Evolutionary conservation across 2,113 vertebrate genomes (phyloP).

Genomic region (Spea bombifrons): DNA sequence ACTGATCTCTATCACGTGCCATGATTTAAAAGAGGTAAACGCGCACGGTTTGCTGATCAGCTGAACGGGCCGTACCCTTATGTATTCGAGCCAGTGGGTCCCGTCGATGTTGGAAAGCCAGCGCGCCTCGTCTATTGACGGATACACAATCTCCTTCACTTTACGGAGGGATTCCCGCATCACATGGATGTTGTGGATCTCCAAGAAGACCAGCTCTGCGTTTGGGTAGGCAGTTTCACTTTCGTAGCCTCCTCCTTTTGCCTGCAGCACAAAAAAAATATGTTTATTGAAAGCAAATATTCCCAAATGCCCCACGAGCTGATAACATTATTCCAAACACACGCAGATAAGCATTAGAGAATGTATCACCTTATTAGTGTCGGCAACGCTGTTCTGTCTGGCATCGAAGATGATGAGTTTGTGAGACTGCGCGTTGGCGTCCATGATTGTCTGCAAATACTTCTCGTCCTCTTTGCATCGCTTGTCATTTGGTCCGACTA

Average conservation of each 20-base stretch:
- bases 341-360: too few species aligned
- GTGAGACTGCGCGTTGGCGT: slow-evolving; percentile 95
- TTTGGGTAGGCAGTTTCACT: slow-evolving; percentile 87
- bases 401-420: slow-evolving; percentile 93
- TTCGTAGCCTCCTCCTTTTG: slow-evolving; percentile 93
- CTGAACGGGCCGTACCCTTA: slow-evolving; percentile 74
- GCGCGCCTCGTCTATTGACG: slow-evolving; percentile 81
- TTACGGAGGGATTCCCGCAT: slow-evolving; percentile 95
- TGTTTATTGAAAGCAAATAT: too few species aligned
- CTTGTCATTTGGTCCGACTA: slow-evolving; percentile 86
- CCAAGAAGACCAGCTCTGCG: slow-evolving; percentile 86
- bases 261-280: slow-evolving; percentile 66
- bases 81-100: slow-evolving; percentile 94
- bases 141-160: slow-evolving; percentile 89
- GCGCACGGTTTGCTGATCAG: too few species aligned
- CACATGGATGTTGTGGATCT: slow-evolving; percentile 96
- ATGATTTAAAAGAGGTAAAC: too few species aligned
- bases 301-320: too few species aligned
- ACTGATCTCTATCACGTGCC: too few species aligned
- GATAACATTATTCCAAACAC: too few species aligned
- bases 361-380: slow-evolving; percentile 87
- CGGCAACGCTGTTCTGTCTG: slow-evolving; percentile 82
- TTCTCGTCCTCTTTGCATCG: slow-evolving; percentile 95
- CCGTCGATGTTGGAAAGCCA: slow-evolving; percentile 88
- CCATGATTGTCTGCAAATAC: slow-evolving; percentile 91